A percentile compares a stretch with the other conserved stretches of the same genome.
Conservation (phyloP, 2,797 vertebrate species). For the Cossypha polioptera region DNA sequence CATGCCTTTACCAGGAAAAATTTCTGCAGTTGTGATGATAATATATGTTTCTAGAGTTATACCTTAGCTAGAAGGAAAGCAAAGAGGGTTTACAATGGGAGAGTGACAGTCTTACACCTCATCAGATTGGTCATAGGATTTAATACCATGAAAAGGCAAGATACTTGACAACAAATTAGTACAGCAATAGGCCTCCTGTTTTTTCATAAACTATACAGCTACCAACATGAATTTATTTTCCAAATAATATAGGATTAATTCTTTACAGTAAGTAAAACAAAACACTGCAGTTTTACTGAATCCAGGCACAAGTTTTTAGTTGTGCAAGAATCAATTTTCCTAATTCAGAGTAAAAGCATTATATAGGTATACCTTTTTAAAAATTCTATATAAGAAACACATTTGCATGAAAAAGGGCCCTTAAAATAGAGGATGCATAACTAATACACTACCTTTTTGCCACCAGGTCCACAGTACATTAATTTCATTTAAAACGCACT, state of each 20-base stretch:
- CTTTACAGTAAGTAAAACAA: not conserved
- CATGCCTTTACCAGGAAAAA: not conserved
- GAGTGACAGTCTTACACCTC: not conserved
- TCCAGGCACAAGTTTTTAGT: not conserved
- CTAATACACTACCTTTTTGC: slow-evolving; percentile 89
- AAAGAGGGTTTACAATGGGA: not conserved
- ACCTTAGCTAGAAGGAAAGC: not conserved
- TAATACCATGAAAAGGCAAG: slow-evolving; percentile 35
- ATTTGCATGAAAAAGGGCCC: slow-evolving; percentile 58
- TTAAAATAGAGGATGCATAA: slow-evolving; percentile 79
- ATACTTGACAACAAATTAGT: slow-evolving; percentile 39
- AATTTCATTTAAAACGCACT: slow-evolving; percentile 99
- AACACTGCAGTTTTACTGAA: not conserved
- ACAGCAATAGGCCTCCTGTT: slow-evolving; percentile 3
- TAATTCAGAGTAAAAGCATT: not conserved
- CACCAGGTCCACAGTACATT: slow-evolving; percentile 89
- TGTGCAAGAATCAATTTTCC: not conserved
- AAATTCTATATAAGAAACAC: not conserved
- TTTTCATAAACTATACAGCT: not conserved
- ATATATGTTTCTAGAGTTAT: not conserved
- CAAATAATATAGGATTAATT: not conserved
- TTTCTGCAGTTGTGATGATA: not conserved
- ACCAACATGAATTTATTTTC: not conserved
- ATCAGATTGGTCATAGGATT: not conserved
- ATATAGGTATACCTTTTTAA: not conserved